Evolutionary conservation across 2,888 invertebrate genomes (phyloP), one percentile per base, ranked within the genome.

Genomic region (Thymelicus acteon): DNA sequence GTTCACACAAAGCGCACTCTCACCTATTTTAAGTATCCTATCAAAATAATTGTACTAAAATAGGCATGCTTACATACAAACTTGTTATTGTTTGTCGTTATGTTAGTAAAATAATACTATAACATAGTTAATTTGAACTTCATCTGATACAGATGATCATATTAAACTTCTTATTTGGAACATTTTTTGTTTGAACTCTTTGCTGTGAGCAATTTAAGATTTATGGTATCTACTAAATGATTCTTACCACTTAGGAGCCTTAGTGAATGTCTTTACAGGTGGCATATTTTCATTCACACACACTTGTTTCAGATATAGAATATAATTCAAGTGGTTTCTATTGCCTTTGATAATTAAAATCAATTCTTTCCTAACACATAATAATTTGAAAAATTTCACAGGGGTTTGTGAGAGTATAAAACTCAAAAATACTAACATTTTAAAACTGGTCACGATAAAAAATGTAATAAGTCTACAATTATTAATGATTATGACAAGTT

Each of bases 101-200:
- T 86, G 90, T 92, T 91, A 91, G 90, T 92, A 88, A 76, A 80
- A 83, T 86, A 86, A 85, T 84, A 85, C 84, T 88, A 90, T 78
- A 84, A 82, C 82, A 84, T 69, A 60, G 80, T 85, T 91, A 91
- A 78, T 90, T 91, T 91, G 89, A 90, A 92, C 88, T 84, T 87
- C 93, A 92, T 92, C 93, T 93, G 93, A 93, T 93, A 90, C 93
- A 93, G 93, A 93, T 87, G 92, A 87, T 85, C 74, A 76, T n/a
- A 60, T n/a, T n/a, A n/a, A n/a, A n/a, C 49, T 31, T 60, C 73
- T 78, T 82, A 85, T 88, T 85, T 85, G 81, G 84, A 88, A 88
- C 83, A 85, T 84, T 83, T 85, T 82, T 61, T 82, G 81, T 90
- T 91, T 90, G 89, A 89, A 92, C 89, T 54, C 0, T 87, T 82